Evolutionary conservation across 2,797 vertebrate genomes (phyloP).

Genomic region (Graptemys geographica): DNA sequence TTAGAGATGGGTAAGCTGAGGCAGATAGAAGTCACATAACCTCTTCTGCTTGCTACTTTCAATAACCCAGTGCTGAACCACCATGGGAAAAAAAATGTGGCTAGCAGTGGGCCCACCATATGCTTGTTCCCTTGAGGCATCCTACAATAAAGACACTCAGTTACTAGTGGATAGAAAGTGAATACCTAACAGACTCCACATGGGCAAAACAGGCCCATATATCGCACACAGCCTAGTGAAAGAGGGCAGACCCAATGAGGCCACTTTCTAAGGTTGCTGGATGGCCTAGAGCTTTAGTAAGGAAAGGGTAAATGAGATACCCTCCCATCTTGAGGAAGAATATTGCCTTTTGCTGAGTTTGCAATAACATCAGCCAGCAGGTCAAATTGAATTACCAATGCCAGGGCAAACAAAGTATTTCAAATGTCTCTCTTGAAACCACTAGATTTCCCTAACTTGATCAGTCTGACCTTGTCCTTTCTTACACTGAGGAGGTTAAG

Average conservation of each 20-base stretch:
- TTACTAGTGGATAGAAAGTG: background rate
- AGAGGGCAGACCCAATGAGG: rapidly evolving
- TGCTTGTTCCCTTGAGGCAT: background rate
- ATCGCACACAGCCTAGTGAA: background rate
- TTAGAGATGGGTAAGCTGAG: background rate
- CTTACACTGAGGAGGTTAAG: background rate
- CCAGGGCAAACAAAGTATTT: background rate
- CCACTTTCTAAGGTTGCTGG: background rate
- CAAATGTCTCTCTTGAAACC: background rate
- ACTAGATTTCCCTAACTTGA: background rate
- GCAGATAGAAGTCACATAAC: background rate
- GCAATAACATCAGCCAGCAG: background rate
- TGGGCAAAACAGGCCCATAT: rapidly evolving
- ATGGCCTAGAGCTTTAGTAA: background rate
- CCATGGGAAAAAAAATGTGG: rapidly evolving
- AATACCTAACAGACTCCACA: rapidly evolving
- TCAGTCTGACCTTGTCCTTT: background rate
- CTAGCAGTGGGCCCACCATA: background rate
- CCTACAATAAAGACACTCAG: background rate
- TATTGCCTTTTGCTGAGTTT: background rate
- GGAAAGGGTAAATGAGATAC: background rate
- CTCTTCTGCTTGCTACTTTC: background rate
- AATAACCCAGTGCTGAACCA: background rate
- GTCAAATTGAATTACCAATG: background rate
- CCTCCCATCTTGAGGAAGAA: background rate